Conservation (phyloP, 2,888 invertebrate genomes). For the Eupithecia insigniata region DNA sequence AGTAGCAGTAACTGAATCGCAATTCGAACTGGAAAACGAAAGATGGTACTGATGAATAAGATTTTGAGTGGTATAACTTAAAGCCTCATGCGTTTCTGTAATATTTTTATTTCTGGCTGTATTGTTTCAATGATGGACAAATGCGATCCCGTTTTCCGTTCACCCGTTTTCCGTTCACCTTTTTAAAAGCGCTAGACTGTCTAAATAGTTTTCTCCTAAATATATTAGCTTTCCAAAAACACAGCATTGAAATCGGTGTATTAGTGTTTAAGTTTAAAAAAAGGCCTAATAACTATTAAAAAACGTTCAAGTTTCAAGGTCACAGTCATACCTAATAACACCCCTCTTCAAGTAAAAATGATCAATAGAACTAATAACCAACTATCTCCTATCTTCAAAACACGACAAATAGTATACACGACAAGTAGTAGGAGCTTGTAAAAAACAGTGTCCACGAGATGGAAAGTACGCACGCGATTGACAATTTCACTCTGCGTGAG, state of each 20-base stretch:
- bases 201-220: too few species aligned
- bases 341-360: not conserved
- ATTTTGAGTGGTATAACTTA: not conserved
- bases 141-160: not conserved
- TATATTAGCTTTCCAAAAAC: not conserved
- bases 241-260: too few species aligned
- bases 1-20: not conserved
- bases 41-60: not conserved
- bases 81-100: too few species aligned
- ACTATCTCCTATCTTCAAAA: constrained; percentile 11
- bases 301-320: too few species aligned
- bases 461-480: constrained; percentile 72
- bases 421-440: constrained; percentile 27
- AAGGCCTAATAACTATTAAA: too few species aligned
- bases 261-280: too few species aligned
- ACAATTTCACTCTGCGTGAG: constrained; percentile 64
- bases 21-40: not conserved
- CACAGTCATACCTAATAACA: not conserved
- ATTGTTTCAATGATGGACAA: too few species aligned
- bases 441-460: constrained; percentile 68
- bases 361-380: not conserved
- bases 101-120: too few species aligned
- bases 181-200: not conserved
- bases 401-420: constrained; percentile 45
- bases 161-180: too few species aligned